These are phyloP conservation scores for Lepidonotus clava DNA, from an alignment of 2,888 invertebrate genomes.

Conservation along the genomic window DNA sequence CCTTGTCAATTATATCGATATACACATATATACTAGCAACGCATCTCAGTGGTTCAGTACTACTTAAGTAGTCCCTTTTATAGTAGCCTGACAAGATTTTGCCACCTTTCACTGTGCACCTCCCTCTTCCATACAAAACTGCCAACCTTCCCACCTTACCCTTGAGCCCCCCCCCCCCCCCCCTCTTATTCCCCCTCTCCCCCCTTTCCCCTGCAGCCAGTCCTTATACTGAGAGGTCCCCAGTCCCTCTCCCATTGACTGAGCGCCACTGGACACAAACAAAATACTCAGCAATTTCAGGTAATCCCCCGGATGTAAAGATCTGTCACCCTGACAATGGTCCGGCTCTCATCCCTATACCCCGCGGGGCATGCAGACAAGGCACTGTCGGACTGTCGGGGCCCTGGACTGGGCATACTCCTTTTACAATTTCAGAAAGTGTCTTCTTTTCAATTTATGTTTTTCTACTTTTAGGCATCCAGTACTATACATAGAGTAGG, in stretches of 20 bases:
- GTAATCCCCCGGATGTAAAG: constrained; percentile 2
- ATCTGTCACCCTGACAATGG: constrained; percentile 11
- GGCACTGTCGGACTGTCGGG: too few relatives aligned
- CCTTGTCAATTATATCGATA: too few relatives aligned
- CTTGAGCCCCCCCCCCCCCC: neutral
- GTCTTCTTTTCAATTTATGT: too few relatives aligned
- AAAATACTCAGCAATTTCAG: constrained; percentile 19
- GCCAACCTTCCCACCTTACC: neutral
- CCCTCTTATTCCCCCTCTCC: neutral
- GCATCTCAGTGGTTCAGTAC: too few relatives aligned
- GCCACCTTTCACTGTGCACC: neutral
- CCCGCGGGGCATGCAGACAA: neutral
- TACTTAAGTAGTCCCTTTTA: too few relatives aligned
- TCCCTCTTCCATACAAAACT: neutral
- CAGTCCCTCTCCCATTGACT: neutral
- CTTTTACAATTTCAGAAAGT: neutral
- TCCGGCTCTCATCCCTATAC: neutral
- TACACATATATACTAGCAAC: too few relatives aligned
- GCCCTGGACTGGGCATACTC: too few relatives aligned
- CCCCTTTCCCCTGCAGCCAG: neutral
- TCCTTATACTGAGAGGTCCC: too few relatives aligned
- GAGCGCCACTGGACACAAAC: constrained; percentile 42
- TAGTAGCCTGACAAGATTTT: too few relatives aligned
- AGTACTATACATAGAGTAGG: neutral
- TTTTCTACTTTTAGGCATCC: too few relatives aligned